Conservation (phyloP, 2,113 vertebrate genomes). For the Vimba vimba region DNA sequence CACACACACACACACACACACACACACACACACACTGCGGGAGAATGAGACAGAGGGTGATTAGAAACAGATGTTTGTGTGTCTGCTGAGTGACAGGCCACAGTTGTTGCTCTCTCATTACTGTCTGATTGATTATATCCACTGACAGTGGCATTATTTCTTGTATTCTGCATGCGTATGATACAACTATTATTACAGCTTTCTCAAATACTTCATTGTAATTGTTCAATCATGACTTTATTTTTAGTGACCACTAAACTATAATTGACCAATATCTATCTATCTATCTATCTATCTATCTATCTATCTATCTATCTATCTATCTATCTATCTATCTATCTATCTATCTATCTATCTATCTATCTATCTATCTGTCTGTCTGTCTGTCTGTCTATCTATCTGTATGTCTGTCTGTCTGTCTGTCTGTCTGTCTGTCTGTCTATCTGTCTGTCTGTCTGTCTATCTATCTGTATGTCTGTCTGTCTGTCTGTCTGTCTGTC, state of each 20-base stretch:
- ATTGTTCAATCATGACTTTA: neutral
- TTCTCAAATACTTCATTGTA: neutral
- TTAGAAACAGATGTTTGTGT: conserved; percentile 39
- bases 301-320: neutral
- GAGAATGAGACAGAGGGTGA: conserved; percentile 24
- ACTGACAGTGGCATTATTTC: conserved; percentile 25
- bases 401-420: too few species aligned
- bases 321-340: neutral
- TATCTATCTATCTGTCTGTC: too few species aligned
- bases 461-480: too few species aligned
- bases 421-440: too few species aligned
- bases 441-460: too few species aligned
- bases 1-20: conserved; percentile 19
- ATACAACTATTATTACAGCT: conserved; percentile 12
- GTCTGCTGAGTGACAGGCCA: conserved; percentile 38
- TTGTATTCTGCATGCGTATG: neutral
- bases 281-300: neutral
- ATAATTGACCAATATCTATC: neutral
- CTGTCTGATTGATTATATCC: conserved; percentile 35
- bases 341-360: neutral
- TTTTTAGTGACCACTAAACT: neutral
- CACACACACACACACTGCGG: neutral
- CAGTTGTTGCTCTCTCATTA: conserved; percentile 39
- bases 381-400: too few species aligned
- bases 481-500: neutral